Conservation (phyloP, 1,140 invertebrate species). For the Arion vulgaris region DNA sequence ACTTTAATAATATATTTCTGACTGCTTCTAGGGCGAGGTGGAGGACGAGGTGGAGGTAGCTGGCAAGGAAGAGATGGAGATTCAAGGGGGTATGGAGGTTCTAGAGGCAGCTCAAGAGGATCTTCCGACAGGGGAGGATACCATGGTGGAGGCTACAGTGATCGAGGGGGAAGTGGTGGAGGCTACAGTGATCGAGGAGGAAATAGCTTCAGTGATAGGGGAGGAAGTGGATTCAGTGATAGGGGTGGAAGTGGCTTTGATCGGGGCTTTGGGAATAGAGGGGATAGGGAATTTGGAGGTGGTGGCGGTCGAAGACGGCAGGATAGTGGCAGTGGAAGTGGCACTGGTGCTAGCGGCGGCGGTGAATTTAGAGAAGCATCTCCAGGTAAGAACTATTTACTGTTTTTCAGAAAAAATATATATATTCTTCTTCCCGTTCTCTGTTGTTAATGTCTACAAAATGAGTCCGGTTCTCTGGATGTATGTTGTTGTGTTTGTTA, state of each 20-base stretch:
- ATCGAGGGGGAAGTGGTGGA: slow-evolving; percentile 44
- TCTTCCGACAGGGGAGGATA: slow-evolving; percentile 62
- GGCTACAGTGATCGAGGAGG: slow-evolving; percentile 40
- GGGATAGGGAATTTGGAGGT: slow-evolving; percentile 33
- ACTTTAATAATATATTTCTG: no score
- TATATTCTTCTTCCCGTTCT: no score
- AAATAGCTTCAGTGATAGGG: slow-evolving; percentile 18
- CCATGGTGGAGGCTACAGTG: slow-evolving; percentile 43
- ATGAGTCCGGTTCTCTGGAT: no score
- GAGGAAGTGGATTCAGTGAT: not conserved
- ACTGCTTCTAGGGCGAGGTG: slow-evolving; percentile 3
- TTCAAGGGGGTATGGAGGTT: not conserved
- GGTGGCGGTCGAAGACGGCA: slow-evolving; percentile 37
- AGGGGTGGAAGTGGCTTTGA: not conserved
- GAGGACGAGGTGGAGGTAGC: slow-evolving; percentile 26
- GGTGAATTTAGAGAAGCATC: slow-evolving; percentile 60
- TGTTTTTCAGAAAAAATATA: no score
- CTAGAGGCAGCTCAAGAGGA: not conserved
- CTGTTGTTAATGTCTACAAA: no score
- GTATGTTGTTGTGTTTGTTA: no score
- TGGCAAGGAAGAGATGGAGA: slow-evolving; percentile 20
- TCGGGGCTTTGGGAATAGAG: slow-evolving; percentile 36
- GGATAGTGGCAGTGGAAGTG: slow-evolving; percentile 31
- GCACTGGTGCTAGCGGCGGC: slow-evolving; percentile 37
- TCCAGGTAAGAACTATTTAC: slow-evolving; percentile 53